Conservation (phyloP, 2,797 vertebrate genomes). For the Xiphorhynchus erythropygius region DNA sequence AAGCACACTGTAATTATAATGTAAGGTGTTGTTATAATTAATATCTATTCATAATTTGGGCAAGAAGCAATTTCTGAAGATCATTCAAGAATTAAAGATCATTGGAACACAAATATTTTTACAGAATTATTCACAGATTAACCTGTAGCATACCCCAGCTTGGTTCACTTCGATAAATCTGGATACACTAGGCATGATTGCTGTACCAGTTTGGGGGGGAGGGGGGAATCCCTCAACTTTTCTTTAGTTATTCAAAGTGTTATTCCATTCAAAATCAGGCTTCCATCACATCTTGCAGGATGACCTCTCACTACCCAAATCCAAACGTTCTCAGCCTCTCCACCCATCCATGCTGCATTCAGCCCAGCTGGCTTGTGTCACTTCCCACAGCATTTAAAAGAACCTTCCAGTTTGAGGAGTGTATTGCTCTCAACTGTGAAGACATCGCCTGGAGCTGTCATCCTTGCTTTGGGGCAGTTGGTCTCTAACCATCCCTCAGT, state of each 20-base stretch:
- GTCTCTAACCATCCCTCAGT: not conserved
- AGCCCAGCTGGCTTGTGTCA: not conserved
- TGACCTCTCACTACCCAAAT: not conserved
- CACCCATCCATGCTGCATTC: rapidly evolving
- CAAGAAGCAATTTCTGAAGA: slow-evolving; percentile 32
- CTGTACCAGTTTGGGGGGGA: too few species aligned
- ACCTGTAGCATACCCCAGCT: not conserved
- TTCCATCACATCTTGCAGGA: not conserved
- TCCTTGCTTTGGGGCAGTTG: not conserved
- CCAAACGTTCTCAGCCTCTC: not conserved
- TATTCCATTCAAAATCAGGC: not conserved
- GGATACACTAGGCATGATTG: not conserved
- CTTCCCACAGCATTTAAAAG: not conserved
- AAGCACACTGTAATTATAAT: not conserved
- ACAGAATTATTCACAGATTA: not conserved
- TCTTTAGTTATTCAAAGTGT: not conserved
- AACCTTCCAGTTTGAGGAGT: not conserved
- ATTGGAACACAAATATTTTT: not conserved
- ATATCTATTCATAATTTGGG: slow-evolving; percentile 31
- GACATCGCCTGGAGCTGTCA: not conserved
- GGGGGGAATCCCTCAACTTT: not conserved
- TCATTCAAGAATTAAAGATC: not conserved
- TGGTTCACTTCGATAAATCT: not conserved
- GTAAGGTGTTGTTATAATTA: not conserved
- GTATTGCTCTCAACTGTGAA: not conserved